Evolutionary conservation across 2,888 invertebrate species (phyloP).

Genomic region (Cetonia aurata): DNA sequence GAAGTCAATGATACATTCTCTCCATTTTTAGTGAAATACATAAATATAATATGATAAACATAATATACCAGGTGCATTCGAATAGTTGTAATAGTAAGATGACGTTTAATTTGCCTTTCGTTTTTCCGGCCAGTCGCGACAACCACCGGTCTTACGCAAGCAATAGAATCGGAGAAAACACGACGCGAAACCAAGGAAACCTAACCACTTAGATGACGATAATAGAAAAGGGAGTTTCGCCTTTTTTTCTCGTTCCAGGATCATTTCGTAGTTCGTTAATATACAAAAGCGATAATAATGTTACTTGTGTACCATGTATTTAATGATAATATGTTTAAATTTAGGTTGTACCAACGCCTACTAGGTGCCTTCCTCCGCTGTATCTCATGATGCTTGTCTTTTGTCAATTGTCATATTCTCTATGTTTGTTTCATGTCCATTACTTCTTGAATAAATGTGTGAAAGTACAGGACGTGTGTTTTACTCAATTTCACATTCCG

Average conservation of each 20-base stretch:
- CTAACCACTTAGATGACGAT: neutral
- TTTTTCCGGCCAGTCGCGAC: too few species aligned
- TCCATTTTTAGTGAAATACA: slow-evolving; percentile 4
- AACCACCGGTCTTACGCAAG: neutral
- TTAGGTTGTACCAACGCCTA: slow-evolving; percentile 54
- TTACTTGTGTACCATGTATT: neutral
- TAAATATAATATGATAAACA: slow-evolving; percentile 1
- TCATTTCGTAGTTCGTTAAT: slow-evolving; percentile 8
- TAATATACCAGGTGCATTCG: slow-evolving; percentile 29
- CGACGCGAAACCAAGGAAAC: slow-evolving; percentile 5
- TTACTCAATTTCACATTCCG: neutral
- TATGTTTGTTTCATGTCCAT: slow-evolving; percentile 55
- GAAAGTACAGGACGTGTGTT: slow-evolving; percentile 51
- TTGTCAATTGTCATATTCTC: slow-evolving; percentile 49
- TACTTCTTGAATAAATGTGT: slow-evolving; percentile 63
- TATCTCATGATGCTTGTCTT: slow-evolving; percentile 53
- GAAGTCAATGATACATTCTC: slow-evolving; percentile 19
- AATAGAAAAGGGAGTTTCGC: neutral
- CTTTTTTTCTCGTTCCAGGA: neutral
- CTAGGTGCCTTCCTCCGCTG: slow-evolving; percentile 60
- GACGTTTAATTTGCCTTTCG: neutral
- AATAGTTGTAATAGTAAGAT: slow-evolving; percentile 26
- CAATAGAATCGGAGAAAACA: slow-evolving; percentile 3
- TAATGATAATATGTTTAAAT: slow-evolving; percentile 3
- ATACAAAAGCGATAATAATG: neutral